Conservation (phyloP, 2,797 vertebrate species). For the Saguinus oedipus region DNA sequence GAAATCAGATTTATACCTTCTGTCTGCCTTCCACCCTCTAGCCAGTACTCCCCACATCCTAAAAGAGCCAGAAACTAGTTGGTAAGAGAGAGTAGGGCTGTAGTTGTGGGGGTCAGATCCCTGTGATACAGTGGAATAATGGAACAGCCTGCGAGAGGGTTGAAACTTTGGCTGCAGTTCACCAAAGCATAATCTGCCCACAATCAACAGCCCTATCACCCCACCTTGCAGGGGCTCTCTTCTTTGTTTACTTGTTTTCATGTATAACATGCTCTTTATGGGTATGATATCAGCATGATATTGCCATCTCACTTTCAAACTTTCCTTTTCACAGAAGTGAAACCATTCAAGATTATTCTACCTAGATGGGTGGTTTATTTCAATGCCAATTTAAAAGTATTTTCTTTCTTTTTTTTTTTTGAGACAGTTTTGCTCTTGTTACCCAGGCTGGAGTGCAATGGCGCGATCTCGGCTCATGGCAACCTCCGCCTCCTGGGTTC, state of each 20-base stretch:
- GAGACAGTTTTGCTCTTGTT: too few relatives aligned
- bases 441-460: too few relatives aligned
- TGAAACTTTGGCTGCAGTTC: background rate
- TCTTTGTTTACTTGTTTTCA: slow-evolving; percentile 66
- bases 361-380: slow-evolving; percentile 71
- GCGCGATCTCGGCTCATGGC: too few relatives aligned
- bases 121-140: background rate
- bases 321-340: slow-evolving; percentile 45
- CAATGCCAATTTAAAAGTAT: slow-evolving; percentile 74
- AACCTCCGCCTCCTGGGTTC: too few relatives aligned
- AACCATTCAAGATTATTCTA: slow-evolving; percentile 64
- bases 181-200: background rate
- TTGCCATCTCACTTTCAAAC: slow-evolving; percentile 58
- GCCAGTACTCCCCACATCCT: background rate
- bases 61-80: background rate
- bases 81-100: background rate
- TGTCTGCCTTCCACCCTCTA: background rate
- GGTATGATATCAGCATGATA: background rate
- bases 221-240: background rate
- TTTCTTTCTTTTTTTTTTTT: background rate
- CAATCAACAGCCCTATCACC: background rate
- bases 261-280: slow-evolving; percentile 46
- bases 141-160: background rate
- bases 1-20: background rate
- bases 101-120: background rate